A percentile compares a stretch with the other conserved stretches of the same genome.
Conservation (phyloP, 1,140 invertebrate species). For the Drosophila novamexicana region DNA sequence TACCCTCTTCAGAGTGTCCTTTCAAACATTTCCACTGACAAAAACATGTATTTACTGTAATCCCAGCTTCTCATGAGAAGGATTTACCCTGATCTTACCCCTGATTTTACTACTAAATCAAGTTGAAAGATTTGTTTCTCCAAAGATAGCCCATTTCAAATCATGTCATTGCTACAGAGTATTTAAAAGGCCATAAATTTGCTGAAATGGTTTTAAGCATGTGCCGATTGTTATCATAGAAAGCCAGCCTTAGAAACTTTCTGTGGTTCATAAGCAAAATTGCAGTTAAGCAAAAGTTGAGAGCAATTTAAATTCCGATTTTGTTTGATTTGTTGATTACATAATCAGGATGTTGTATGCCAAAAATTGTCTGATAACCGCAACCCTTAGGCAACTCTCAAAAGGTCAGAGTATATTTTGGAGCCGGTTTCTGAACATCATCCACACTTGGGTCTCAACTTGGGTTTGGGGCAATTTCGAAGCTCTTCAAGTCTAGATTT, state of each 20-base stretch:
- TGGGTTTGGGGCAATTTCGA: conserved; percentile 14
- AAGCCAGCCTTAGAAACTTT: conserved; percentile 10
- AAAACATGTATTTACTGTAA: too few species aligned
- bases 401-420: not conserved
- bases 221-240: conserved; percentile 14
- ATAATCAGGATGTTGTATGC: conserved; percentile 1
- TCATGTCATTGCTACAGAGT: not conserved
- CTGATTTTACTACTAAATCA: too few species aligned
- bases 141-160: too few species aligned
- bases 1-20: too few species aligned
- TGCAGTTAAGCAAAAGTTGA: conserved; percentile 4
- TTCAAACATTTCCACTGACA: too few species aligned
- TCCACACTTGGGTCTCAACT: not conserved
- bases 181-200: not conserved
- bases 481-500: conserved; percentile 35
- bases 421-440: not conserved
- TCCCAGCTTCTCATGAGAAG: too few species aligned
- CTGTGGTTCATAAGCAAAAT: not conserved
- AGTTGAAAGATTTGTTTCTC: too few species aligned
- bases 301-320: conserved; percentile 2
- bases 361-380: not conserved
- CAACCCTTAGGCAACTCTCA: not conserved
- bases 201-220: conserved; percentile 21
- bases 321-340: conserved; percentile 35
- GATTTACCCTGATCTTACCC: too few species aligned